phyloP scores from a whole-genome alignment of 2,113 vertebrate genomes.

The Alethe castanea region DNA sequence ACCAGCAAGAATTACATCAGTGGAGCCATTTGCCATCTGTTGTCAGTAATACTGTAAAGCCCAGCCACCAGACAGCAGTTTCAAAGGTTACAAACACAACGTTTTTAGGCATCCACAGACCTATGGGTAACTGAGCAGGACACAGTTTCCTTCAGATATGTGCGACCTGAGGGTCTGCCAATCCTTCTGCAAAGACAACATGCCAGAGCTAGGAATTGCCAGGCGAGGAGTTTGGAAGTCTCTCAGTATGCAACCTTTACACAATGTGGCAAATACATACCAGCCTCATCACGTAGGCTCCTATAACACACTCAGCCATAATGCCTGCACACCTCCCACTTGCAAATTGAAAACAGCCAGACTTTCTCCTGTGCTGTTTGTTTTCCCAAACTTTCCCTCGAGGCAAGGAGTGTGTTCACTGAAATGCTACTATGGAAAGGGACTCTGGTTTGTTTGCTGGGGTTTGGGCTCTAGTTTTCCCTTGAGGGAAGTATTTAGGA shows the following conservation, averaged over 20 bases:
- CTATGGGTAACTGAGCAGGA: neutral
- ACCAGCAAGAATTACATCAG: slow-evolving; percentile 38
- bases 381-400: neutral
- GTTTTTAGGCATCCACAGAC: neutral
- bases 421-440: neutral
- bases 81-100: slow-evolving; percentile 61
- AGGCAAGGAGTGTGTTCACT: slow-evolving; percentile 7
- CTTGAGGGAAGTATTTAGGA: neutral
- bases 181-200: neutral
- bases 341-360: neutral
- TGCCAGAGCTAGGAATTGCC: neutral
- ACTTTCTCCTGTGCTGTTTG: slow-evolving; percentile 14
- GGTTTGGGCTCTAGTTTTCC: neutral
- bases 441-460: neutral
- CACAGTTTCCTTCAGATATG: neutral
- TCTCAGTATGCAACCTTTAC: neutral
- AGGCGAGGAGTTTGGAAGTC: neutral
- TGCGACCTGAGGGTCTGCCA: neutral
- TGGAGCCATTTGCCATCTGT: slow-evolving; percentile 34
- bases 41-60: slow-evolving; percentile 35
- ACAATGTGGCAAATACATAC: neutral
- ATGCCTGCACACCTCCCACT: slow-evolving; percentile 21
- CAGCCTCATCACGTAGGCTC: neutral
- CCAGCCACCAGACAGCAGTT: slow-evolving; percentile 41
- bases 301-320: neutral